Evolutionary conservation across 2,797 vertebrate genomes (phyloP).

Genomic region (Lateolabrax maculatus): DNA sequence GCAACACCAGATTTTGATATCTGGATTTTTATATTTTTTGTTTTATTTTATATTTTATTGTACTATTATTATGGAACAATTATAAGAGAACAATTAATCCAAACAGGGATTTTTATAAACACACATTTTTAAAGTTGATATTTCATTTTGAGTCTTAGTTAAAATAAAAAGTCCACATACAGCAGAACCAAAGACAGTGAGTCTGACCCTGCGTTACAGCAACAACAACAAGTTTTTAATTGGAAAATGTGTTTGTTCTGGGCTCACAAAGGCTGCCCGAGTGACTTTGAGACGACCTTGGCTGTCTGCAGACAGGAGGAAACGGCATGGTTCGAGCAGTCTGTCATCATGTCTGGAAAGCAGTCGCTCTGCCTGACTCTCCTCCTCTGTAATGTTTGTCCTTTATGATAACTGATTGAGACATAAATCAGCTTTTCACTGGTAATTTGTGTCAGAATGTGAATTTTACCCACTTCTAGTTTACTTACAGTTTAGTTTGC

Average conservation of each 20-base stretch:
- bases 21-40: too few species aligned
- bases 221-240: conserved; percentile 30
- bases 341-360: conserved; percentile 46
- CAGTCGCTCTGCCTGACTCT: conserved; percentile 7
- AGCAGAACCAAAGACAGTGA: background rate
- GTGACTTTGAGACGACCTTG: conserved; percentile 51
- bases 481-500: background rate
- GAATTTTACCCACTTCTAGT: background rate
- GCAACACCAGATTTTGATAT: too few species aligned
- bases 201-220: conserved; percentile 24
- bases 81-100: background rate
- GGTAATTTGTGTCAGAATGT: background rate
- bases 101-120: background rate
- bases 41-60: too few species aligned
- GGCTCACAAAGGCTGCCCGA: conserved; percentile 20
- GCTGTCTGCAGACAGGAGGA: conserved; percentile 68
- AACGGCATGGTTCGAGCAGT: conserved; percentile 26
- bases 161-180: background rate
- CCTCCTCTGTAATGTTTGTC: background rate
- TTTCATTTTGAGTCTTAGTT: background rate
- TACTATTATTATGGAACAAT: background rate
- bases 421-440: background rate
- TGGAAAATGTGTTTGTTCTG: conserved; percentile 37
- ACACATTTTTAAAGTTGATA: background rate
- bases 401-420: background rate